Evolutionary conservation across 2,113 vertebrate species (phyloP), one percentile per base, ranked within the genome.

Genomic region (Henicopernis longicauda): DNA sequence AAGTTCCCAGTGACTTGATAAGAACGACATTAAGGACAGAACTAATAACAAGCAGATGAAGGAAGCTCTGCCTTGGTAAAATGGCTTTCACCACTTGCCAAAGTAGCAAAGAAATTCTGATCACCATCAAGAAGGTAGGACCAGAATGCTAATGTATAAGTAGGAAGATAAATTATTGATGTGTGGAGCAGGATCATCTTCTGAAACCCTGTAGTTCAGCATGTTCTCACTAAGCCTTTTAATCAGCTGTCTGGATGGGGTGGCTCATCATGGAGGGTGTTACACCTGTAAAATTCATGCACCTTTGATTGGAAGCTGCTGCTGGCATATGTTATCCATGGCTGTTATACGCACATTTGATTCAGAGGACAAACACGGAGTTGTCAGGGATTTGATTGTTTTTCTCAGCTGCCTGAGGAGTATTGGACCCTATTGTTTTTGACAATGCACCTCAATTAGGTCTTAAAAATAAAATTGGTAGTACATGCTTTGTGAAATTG

Each of bases 371-470:
- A 94, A 93, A 94, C 76, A 29, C 0, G 4, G 83, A 52, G 59
- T 7, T 82, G 86, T 61, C 32, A 69, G 87, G 77, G 87, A 31
- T 70, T 25, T 83, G 90, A n/a, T 44, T 47, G 92, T 84, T 71
- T 67, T 61, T 38, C 89, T 80, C 82, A 2, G 44, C 89, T 69
- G 78, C 93, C 88, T 38, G 82, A 97, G 88, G 54, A 76, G 82
- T 88, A 97, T 94, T 49, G 81, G 95, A 74, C 78, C 91, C 77
- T 89, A 86, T 94, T 96, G 93, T 29, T 96, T 97, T 26, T 95
- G 96, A 98, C 96, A 92, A 2, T 5, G 82, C 17, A 13, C 97
- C 94, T 98, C 98, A 97, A 80, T 97, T 97, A 97, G 96, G 73
- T 57, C 94, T 95, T 80, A 71, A 92, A 94, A 90, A 66, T 94